These are phyloP conservation scores for Sardinella longiceps DNA, from an alignment of 2,797 vertebrate genomes.

Conservation along the genomic window DNA sequence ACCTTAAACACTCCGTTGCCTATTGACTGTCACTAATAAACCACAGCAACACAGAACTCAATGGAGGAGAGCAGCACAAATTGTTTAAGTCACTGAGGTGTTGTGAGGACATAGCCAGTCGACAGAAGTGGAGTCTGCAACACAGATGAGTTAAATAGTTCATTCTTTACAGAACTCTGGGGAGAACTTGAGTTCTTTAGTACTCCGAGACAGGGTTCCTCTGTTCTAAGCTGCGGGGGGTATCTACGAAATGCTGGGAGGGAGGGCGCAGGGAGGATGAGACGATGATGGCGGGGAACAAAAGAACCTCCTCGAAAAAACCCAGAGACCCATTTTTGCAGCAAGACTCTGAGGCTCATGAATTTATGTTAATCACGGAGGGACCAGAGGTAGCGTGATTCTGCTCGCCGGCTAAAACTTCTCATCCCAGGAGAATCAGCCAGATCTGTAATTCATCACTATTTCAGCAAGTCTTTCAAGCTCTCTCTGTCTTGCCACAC, in stretches of 20 bases:
- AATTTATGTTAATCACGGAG: neutral
- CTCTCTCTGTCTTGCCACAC: no score
- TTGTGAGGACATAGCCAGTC: neutral
- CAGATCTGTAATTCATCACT: slow-evolving; percentile 11
- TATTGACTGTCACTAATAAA: neutral
- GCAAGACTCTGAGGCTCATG: neutral
- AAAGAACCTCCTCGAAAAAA: slow-evolving; percentile 1
- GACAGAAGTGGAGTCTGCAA: neutral
- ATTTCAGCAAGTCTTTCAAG: neutral
- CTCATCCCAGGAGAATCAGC: neutral
- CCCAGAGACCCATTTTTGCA: neutral
- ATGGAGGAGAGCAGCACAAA: neutral
- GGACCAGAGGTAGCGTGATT: neutral
- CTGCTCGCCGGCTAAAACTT: neutral
- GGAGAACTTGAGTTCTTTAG: neutral
- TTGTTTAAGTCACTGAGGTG: neutral
- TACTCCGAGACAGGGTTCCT: neutral
- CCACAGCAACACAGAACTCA: neutral
- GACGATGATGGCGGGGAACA: neutral
- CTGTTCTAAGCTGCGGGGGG: neutral
- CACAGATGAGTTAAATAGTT: neutral
- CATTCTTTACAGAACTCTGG: neutral
- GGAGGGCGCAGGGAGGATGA: neutral
- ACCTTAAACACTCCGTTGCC: neutral
- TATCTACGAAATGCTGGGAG: neutral